These are phyloP conservation scores for Vipera ursinii DNA, from an alignment of 2,797 vertebrate genomes.

Conservation along the genomic window DNA sequence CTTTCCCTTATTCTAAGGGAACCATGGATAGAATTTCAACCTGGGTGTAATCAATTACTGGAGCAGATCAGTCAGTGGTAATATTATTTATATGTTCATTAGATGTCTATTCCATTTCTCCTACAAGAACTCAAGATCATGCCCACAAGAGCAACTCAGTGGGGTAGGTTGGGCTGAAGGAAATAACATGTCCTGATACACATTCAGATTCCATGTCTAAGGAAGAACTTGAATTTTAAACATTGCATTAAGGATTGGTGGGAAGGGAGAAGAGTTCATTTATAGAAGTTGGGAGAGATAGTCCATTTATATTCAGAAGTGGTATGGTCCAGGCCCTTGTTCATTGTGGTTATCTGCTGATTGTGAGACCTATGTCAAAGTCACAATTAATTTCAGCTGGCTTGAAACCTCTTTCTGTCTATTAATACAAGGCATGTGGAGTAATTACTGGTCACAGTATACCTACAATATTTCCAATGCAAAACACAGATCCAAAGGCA, in stretches of 20 bases:
- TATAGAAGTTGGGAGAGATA: not conserved
- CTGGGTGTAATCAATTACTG: not conserved
- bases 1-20: not conserved
- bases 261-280: not conserved
- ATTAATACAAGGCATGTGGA: not conserved
- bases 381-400: not conserved
- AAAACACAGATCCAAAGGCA: conserved; percentile 2
- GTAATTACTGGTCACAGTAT: not conserved
- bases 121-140: not conserved
- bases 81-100: not conserved
- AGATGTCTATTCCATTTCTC: not conserved
- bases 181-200: not conserved
- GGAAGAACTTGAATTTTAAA: not conserved
- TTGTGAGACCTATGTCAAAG: not conserved
- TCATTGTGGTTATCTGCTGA: not conserved
- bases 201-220: not conserved
- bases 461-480: not conserved
- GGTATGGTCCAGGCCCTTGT: not conserved
- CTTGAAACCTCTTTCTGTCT: not conserved
- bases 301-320: not conserved
- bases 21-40: not conserved
- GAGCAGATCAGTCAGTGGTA: not conserved
- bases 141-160: not conserved
- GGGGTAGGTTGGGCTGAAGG: not conserved
- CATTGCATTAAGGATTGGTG: not conserved